phyloP scores from a whole-genome alignment of 1,140 invertebrate genomes.

The Sminthurides bifidus region DNA sequence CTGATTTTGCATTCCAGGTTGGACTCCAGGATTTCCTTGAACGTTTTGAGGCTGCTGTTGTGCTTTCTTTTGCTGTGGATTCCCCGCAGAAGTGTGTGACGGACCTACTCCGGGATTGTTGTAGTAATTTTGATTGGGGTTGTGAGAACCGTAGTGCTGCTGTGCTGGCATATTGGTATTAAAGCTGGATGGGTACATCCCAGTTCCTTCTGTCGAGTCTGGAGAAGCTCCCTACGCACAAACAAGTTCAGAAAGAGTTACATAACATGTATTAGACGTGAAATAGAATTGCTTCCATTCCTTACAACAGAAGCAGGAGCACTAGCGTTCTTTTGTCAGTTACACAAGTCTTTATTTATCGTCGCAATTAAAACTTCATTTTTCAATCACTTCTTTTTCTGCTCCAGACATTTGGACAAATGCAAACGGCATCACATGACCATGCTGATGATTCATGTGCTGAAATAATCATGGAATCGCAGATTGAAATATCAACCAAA shows the following conservation, averaged over 20 bases:
- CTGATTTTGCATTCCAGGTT: slow-evolving; percentile 31
- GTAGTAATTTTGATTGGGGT: slow-evolving; percentile 37
- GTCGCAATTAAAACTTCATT: neutral
- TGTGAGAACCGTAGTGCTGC: slow-evolving; percentile 28
- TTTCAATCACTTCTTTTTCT: too few relatives aligned
- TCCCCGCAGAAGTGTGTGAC: slow-evolving; percentile 39
- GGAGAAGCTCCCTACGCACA: slow-evolving; percentile 31
- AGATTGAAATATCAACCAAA: too few relatives aligned
- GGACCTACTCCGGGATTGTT: slow-evolving; percentile 37
- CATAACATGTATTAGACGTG: neutral
- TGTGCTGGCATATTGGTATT: slow-evolving; percentile 23
- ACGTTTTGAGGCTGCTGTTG: slow-evolving; percentile 23
- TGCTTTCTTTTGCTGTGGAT: slow-evolving; percentile 36
- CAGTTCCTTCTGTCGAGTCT: slow-evolving; percentile 28
- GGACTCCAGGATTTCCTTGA: too few relatives aligned
- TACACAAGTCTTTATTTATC: neutral
- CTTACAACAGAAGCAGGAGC: neutral
- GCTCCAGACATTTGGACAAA: too few relatives aligned
- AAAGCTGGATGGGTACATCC: slow-evolving; percentile 31
- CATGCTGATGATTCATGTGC: too few relatives aligned
- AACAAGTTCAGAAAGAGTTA: too few relatives aligned
- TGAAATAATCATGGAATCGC: too few relatives aligned
- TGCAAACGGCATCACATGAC: too few relatives aligned
- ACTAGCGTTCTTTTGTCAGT: slow-evolving; percentile 1
- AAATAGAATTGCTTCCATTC: neutral